phyloP scores from a whole-genome alignment of 2,888 invertebrate species.

The Furcula furcula region DNA sequence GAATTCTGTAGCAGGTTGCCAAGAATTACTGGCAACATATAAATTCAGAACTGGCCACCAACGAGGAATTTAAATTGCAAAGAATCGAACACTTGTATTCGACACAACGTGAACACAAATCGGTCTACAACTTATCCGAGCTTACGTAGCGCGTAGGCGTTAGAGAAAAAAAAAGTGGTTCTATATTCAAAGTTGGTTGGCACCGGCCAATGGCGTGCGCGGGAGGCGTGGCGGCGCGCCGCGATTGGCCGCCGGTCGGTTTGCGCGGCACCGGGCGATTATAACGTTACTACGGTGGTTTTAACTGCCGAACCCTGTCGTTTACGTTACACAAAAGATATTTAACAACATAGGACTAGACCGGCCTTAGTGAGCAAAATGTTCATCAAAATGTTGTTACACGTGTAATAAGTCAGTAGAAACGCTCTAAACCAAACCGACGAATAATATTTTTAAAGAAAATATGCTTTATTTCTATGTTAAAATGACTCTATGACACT shows the following conservation, averaged over 20 bases:
- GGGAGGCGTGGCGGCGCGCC: slow-evolving; percentile 68
- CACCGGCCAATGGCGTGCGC: slow-evolving; percentile 67
- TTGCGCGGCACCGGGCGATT: slow-evolving; percentile 51
- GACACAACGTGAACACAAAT: slow-evolving; percentile 30
- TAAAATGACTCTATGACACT: no score
- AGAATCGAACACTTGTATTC: slow-evolving; percentile 23
- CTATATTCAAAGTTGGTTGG: slow-evolving; percentile 74
- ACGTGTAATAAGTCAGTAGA: no score
- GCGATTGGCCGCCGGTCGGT: slow-evolving; percentile 57
- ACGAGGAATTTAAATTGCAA: not conserved
- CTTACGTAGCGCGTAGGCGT: slow-evolving; percentile 77
- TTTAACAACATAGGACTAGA: no score
- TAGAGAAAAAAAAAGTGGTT: slow-evolving; percentile 77
- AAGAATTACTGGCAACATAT: slow-evolving; percentile 7
- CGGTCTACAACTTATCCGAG: slow-evolving; percentile 38
- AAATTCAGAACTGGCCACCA: slow-evolving; percentile 5
- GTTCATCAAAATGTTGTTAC: no score
- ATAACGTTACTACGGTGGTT: slow-evolving; percentile 55
- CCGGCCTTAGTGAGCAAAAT: no score
- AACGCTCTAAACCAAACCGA: no score
- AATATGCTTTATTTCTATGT: no score
- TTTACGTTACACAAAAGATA: not conserved
- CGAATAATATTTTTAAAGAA: no score
- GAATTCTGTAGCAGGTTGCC: slow-evolving; percentile 1
- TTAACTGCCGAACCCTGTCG: not conserved